Evolutionary conservation across 2,113 vertebrate genomes (phyloP), one percentile per base, ranked within the genome.

Genomic region (Gymnocephalus cernua): DNA sequence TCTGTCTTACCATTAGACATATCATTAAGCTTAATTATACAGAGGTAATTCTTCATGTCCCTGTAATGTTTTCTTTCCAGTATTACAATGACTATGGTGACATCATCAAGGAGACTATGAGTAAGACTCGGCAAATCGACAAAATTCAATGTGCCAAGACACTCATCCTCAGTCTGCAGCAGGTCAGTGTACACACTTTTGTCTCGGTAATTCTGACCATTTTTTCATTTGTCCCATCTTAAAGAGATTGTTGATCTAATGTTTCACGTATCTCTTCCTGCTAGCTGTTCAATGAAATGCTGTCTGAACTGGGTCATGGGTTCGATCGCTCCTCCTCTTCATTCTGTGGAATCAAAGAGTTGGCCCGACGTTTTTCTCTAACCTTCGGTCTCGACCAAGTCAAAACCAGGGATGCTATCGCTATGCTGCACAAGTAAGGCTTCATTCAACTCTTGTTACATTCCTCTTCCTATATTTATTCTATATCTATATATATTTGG

Each of bases 91-190:
- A 99, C 86, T 99, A 99, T 59, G 98, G 98, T 35, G 98, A 99
- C 91, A 99, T 99, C 89, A 99, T 99, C 93, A 99, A 99, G 94
- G 98, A 99, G 95, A 99, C 98, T 0, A 99, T 99, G 98, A 99
- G 98, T 93, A 99, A 99, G 94, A 99, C 98, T 56, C 95, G 98
- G 84, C 98, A 99, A 91, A 98, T 98, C 65, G 98, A 99, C 92
- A 99, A 99, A 95, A 99, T 99, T 91, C 98, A 99, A 57, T 99
- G 98, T 96, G 98, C 98, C 92, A 99, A 99, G 94, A 99, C 98
- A 0, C 97, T 99, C 87, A 99, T 99, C 92, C 96, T 99, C 93
- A 99, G 98, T 94, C 95, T 99, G 90, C 98, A 99, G 91, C 97
- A 99, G 97, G 98, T 99, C 94, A 92, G 97, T 88, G 10, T 18